Evolutionary conservation across 53 echinoderm and acorn worm genomes (phyloP).

Genomic region (Zoroaster sp.): DNA sequence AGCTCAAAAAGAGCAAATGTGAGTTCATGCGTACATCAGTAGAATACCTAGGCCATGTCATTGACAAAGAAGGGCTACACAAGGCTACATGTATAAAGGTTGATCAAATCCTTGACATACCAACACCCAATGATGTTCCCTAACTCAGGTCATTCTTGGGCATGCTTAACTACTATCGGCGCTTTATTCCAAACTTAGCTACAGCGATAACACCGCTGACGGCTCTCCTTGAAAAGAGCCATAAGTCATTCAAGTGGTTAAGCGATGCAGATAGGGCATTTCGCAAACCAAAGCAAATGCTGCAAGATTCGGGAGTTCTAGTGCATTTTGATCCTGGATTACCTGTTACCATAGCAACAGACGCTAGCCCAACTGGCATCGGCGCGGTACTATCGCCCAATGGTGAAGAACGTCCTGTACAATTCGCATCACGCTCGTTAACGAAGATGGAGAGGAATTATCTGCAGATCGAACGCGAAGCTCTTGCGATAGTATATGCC

Average conservation of each 20-base stretch:
- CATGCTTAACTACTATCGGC: constrained; percentile 38
- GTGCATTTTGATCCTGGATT: constrained; percentile 51
- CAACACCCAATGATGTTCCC: constrained; percentile 24
- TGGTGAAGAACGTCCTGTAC: constrained; percentile 28
- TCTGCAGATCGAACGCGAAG: too few relatives aligned
- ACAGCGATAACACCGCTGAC: constrained; percentile 33
- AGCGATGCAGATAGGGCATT: constrained; percentile 27
- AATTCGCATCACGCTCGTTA: too few relatives aligned
- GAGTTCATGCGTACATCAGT: constrained; percentile 50
- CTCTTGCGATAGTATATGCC: too few relatives aligned
- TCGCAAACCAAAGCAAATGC: constrained; percentile 25
- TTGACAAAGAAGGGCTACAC: constrained; percentile 54
- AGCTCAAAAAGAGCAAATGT: constrained; percentile 47
- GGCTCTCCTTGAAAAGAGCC: constrained; percentile 38
- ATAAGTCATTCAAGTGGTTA: constrained; percentile 49
- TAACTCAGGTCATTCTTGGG: too few relatives aligned
- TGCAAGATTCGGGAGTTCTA: constrained; percentile 51
- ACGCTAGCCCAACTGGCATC: constrained; percentile 45
- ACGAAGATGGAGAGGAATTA: too few relatives aligned
- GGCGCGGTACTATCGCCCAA: constrained; percentile 50
- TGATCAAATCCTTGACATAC: constrained; percentile 36
- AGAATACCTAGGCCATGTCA: constrained; percentile 45
- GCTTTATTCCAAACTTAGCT: constrained; percentile 55
- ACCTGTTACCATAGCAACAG: constrained; percentile 51
- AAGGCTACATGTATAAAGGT: constrained; percentile 46